phyloP scores from a whole-genome alignment of 2,113 vertebrate genomes.

The Cichladusa arquata region DNA sequence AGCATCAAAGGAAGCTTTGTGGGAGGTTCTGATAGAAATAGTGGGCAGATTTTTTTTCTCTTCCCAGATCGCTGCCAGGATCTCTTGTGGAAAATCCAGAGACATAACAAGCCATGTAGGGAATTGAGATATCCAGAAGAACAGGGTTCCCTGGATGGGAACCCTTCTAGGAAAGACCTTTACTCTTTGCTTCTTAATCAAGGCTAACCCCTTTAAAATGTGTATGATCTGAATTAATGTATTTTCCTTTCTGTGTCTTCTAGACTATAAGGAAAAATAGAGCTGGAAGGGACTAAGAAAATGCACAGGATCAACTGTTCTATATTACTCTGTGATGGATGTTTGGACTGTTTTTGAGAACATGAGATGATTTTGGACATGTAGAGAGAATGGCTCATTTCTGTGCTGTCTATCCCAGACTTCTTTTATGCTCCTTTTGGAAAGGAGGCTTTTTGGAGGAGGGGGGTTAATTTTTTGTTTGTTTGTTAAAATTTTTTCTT shows the following conservation, averaged over 20 bases:
- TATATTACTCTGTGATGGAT: background rate
- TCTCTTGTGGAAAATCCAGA: background rate
- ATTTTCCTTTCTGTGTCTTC: background rate
- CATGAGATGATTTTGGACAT: background rate
- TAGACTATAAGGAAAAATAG: background rate
- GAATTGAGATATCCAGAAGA: background rate
- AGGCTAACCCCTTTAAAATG: background rate
- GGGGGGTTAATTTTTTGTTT: rapidly evolving
- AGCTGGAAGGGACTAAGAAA: background rate
- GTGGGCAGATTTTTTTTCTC: background rate
- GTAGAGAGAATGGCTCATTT: background rate
- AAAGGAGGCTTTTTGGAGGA: rapidly evolving
- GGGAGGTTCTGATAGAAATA: background rate
- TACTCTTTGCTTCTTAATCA: background rate
- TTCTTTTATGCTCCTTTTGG: background rate
- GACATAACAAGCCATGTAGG: background rate
- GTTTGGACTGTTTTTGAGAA: background rate
- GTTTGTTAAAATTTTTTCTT: background rate
- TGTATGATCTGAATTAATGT: background rate
- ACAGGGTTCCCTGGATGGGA: background rate
- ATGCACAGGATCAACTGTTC: background rate
- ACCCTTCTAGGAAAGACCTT: background rate
- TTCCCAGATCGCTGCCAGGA: background rate
- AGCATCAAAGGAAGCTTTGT: background rate
- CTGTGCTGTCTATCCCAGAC: background rate